Evolutionary conservation across 2,888 invertebrate species (phyloP), one percentile per base, ranked within the genome.

Genomic region (Melanostoma mellinum): DNA sequence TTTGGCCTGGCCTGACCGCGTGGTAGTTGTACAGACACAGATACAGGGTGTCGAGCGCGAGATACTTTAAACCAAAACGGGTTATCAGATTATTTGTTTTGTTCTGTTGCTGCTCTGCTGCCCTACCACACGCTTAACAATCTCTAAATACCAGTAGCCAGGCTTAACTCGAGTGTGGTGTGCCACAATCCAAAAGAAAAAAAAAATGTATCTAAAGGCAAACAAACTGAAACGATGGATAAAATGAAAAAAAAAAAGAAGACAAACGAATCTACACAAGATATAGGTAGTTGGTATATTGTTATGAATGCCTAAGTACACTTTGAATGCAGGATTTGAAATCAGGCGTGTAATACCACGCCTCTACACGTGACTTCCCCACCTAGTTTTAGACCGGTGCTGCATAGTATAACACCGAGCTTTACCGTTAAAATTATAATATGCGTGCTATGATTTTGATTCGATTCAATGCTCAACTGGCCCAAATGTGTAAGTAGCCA

Each of bases 1-100:
- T 63, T 63, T 20, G 36, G 42, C 65, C 87, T 88, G 87, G 87
- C 87, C 88, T 86, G 88, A 88, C 88, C 88, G 88, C 89, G 60
- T 76, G 58, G 88, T 88, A 87, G 87, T 86, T 81, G 63, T 58
- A 44, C 61, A 53, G 42, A 76, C 46, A 74, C 38, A 63, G 50
- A 63, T 85, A 73, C 69, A 80, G 84, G 68, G 71, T 61, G 40
- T 71, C 71, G 55, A 48, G 74, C 50, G 55, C 50, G 60, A 73
- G 67, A 48, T 71, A 74, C 68, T 71, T 55, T 63, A 65, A 71
- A 78, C 72, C 69, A 85, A 84, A 85, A 84, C 84, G 84, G 69
- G 84, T 85, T 85, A 84, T 85, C 85, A 84, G 85, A 84, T 85
- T 85, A 84, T 85, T 74, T 85, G 65, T 82, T 85, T 82, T 77